These are phyloP conservation scores for Dasypus novemcinctus DNA, from an alignment of 2,113 vertebrate genomes.

Conservation along the genomic window DNA sequence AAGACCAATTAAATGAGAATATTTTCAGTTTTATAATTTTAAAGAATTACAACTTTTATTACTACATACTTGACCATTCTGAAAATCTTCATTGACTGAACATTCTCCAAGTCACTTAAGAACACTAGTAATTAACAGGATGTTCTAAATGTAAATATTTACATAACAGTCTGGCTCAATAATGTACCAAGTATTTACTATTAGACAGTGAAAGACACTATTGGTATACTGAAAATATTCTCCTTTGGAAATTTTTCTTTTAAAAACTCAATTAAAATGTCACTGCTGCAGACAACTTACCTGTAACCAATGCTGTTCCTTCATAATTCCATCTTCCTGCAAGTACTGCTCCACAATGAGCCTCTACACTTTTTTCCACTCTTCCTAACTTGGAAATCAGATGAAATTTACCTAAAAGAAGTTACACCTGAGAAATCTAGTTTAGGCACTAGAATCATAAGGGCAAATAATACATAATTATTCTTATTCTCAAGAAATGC, in stretches of 20 bases:
- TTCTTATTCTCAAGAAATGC: constrained; percentile 1
- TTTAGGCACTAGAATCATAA: background rate
- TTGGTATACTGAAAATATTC: constrained; percentile 26
- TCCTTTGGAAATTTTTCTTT: constrained; percentile 5
- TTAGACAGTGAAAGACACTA: background rate
- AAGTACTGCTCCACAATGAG: constrained; percentile 95
- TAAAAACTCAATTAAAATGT: background rate
- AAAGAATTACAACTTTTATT: constrained; percentile 41
- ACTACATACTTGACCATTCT: background rate
- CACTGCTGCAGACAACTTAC: constrained; percentile 77
- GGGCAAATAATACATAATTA: constrained; percentile 38
- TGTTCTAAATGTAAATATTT: constrained; percentile 10
- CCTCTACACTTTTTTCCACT: constrained; percentile 96
- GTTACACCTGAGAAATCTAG: constrained; percentile 28
- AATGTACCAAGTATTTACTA: constrained; percentile 1
- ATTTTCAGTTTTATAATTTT: constrained; percentile 10
- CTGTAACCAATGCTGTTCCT: constrained; percentile 95
- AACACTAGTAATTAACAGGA: background rate
- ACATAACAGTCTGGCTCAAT: background rate
- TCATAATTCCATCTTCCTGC: constrained; percentile 96
- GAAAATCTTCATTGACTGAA: constrained; percentile 35
- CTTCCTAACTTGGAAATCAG: constrained; percentile 92
- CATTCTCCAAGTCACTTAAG: background rate
- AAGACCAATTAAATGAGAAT: background rate
- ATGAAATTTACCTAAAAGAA: constrained; percentile 93